Evolutionary conservation across 1,140 invertebrate species (phyloP).

Genomic region (Bombus superbus): DNA sequence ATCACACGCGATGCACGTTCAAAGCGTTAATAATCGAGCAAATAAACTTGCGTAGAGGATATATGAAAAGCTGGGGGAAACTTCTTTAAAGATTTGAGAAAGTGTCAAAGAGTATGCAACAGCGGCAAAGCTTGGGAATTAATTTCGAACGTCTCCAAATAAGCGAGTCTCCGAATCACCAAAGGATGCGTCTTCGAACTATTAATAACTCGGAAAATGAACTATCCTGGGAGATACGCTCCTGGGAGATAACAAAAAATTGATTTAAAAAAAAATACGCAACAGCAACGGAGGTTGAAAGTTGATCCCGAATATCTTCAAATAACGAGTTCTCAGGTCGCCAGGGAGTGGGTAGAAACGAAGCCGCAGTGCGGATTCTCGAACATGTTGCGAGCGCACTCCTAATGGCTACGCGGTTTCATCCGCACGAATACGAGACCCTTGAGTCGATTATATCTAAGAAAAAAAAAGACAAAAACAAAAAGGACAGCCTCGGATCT

Average conservation of each 20-base stretch:
- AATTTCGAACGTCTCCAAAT: not conserved
- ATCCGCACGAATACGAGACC: not conserved
- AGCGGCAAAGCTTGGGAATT: not conserved
- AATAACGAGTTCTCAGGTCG: not conserved
- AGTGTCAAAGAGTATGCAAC: too few relatives aligned
- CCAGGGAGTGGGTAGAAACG: not conserved
- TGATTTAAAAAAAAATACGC: too few relatives aligned
- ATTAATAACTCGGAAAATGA: too few relatives aligned
- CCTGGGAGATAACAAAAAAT: too few relatives aligned
- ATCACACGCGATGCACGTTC: too few relatives aligned
- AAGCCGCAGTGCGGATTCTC: constrained; percentile 2
- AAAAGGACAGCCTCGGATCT: not conserved
- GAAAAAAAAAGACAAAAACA: too few relatives aligned
- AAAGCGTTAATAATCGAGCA: not conserved
- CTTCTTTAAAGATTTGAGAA: not conserved
- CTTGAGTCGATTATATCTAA: not conserved
- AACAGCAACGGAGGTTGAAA: too few relatives aligned
- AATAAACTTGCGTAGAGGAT: not conserved
- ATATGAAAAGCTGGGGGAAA: not conserved
- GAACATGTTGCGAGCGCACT: not conserved
- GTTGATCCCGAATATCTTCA: not conserved
- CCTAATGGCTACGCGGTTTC: not conserved
- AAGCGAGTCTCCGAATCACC: not conserved
- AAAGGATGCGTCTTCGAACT: too few relatives aligned
- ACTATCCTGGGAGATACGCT: too few relatives aligned